Conservation (phyloP, 2,888 invertebrate species). For the Gastrophysa polygoni region DNA sequence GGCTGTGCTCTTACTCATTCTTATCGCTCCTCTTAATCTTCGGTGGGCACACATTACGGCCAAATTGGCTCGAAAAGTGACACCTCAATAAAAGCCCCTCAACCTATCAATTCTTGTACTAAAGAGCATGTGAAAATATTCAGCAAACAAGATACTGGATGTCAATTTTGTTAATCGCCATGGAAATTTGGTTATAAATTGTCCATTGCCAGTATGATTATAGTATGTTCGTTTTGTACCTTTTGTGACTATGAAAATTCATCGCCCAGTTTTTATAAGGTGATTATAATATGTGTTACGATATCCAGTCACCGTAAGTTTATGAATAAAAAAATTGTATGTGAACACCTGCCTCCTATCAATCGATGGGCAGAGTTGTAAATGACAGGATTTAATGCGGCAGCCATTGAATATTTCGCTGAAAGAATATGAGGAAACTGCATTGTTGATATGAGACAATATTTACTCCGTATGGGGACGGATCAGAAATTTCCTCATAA, state of each 20-base stretch:
- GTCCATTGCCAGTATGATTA: slow-evolving; percentile 27
- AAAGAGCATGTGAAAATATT: slow-evolving; percentile 29
- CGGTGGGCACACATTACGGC: background rate
- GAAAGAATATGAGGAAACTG: background rate
- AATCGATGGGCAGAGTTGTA: background rate
- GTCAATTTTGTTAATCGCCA: slow-evolving; percentile 33
- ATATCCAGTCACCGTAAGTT: slow-evolving; percentile 23
- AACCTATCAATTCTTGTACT: slow-evolving; percentile 21
- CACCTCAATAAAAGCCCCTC: background rate
- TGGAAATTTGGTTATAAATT: slow-evolving; percentile 33
- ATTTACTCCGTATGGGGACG: too few relatives aligned
- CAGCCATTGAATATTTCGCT: slow-evolving; percentile 4
- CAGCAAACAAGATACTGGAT: slow-evolving; percentile 29
- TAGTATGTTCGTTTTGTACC: slow-evolving; percentile 23
- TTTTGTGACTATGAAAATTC: slow-evolving; percentile 23
- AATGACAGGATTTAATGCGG: slow-evolving; percentile 8
- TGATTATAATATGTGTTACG: slow-evolving; percentile 30
- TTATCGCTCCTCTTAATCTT: background rate
- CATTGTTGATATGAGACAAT: too few relatives aligned
- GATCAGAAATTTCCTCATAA: too few relatives aligned
- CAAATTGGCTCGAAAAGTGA: background rate
- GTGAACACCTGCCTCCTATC: slow-evolving; percentile 29
- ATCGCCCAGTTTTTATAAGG: slow-evolving; percentile 30
- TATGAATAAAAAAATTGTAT: slow-evolving; percentile 19
- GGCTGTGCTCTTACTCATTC: background rate